Evolutionary conservation across 1,140 invertebrate genomes (phyloP).

Genomic region (Protaetia brevitarsis): DNA sequence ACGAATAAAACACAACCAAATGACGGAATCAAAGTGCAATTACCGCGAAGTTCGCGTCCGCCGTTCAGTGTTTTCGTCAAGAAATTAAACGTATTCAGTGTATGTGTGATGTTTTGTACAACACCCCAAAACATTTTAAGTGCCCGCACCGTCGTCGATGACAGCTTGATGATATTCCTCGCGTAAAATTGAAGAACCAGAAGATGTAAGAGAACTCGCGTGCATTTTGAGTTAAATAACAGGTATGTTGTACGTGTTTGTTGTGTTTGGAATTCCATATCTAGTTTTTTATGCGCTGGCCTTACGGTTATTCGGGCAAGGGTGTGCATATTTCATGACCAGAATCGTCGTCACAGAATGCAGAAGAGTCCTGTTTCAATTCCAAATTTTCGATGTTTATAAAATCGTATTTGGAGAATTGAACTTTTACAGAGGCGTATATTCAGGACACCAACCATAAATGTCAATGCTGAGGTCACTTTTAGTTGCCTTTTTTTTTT

Average conservation of each 20-base stretch:
- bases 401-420: background rate
- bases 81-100: conserved; percentile 12
- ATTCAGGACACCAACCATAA: background rate
- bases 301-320: background rate
- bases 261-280: background rate
- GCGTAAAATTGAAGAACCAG: background rate
- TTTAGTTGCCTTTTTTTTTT: background rate
- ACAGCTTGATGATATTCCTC: background rate
- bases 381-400: background rate
- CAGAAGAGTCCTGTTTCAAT: background rate
- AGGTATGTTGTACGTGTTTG: background rate
- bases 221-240: background rate
- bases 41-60: background rate
- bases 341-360: background rate
- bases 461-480: conserved; percentile 11
- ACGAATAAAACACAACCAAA: background rate
- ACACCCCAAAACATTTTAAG: conserved; percentile 1
- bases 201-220: background rate
- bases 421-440: background rate
- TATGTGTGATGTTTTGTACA: conserved; percentile 7
- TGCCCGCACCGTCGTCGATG: background rate
- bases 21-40: conserved; percentile 1
- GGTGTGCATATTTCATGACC: background rate
- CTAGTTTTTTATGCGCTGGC: background rate
- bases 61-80: conserved; percentile 1